Evolutionary conservation across 1,140 invertebrate species (phyloP).

Genomic region (Drosophila sucinea): DNA sequence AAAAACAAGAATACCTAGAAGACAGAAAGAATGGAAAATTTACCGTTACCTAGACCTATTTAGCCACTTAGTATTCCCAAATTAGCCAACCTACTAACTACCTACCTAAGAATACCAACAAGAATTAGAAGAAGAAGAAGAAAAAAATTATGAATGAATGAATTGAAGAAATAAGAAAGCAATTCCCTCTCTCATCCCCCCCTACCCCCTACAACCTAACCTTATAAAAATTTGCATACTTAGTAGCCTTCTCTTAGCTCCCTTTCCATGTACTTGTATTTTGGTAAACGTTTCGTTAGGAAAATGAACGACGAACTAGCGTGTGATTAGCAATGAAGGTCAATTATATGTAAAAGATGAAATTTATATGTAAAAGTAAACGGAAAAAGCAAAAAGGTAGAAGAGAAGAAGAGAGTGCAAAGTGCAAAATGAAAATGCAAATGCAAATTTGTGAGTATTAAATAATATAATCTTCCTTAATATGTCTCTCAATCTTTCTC

Average conservation of each 20-base stretch:
- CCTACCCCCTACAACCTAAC: not conserved
- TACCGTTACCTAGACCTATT: conserved; percentile 18
- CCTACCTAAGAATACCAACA: conserved; percentile 26
- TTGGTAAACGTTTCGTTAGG: conserved; percentile 45
- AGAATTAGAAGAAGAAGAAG: not conserved
- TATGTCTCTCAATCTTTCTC: not conserved
- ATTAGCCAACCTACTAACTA: conserved; percentile 35
- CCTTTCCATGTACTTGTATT: conserved; percentile 8
- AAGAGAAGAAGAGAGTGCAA: conserved; percentile 7
- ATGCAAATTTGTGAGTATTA: conserved; percentile 22
- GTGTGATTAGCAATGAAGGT: conserved; percentile 83
- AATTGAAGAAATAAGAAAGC: too few species aligned
- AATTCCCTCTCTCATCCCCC: not conserved
- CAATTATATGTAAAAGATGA: conserved; percentile 75
- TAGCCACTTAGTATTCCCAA: conserved; percentile 17
- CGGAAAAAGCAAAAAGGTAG: not conserved
- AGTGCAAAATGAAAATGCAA: conserved; percentile 1
- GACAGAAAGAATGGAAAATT: not conserved
- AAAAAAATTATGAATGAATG: too few species aligned
- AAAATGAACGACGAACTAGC: conserved; percentile 61
- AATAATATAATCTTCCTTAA: not conserved
- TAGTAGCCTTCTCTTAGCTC: conserved; percentile 6
- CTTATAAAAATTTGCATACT: not conserved
- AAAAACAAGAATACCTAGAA: conserved; percentile 53
- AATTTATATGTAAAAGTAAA: conserved; percentile 62